These are phyloP conservation scores for Loripinus fragilis DNA, from an alignment of 2,888 invertebrate genomes.

Conservation along the genomic window DNA sequence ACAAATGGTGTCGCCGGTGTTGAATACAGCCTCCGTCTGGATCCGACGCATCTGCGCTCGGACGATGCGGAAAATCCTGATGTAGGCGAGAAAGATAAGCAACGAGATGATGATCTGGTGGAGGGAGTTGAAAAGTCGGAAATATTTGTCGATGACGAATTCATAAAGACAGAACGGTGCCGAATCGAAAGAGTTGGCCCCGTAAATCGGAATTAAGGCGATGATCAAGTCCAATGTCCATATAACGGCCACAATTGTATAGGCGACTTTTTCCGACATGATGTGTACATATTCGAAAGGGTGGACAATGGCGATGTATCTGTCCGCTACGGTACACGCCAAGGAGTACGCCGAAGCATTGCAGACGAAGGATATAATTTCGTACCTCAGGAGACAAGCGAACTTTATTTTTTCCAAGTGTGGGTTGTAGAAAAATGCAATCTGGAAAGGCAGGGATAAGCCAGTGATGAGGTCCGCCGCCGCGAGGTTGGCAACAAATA, in stretches of 20 bases:
- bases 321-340: constrained; percentile 61
- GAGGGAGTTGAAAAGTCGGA: constrained; percentile 37
- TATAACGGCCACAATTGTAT: constrained; percentile 44
- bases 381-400: constrained; percentile 63
- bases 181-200: constrained; percentile 50
- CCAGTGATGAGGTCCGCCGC: constrained; percentile 67
- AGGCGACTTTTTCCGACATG: constrained; percentile 80
- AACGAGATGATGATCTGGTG: constrained; percentile 50
- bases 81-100: constrained; percentile 55
- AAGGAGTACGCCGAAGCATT: constrained; percentile 63
- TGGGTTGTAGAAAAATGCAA: constrained; percentile 59
- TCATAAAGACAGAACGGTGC: constrained; percentile 62
- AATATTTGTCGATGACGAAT: constrained; percentile 53
- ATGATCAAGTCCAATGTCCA: constrained; percentile 56
- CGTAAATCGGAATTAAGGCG: constrained; percentile 50
- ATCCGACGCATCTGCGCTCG: constrained; percentile 51
- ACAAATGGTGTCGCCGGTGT: neutral
- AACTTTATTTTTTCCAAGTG: constrained; percentile 45
- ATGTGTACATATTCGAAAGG: constrained; percentile 53
- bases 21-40: constrained; percentile 29
- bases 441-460: constrained; percentile 63
- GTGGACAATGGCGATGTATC: constrained; percentile 62
- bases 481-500: constrained; percentile 69
- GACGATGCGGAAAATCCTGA: constrained; percentile 48
- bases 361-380: constrained; percentile 55